Base-by-base conservation (phyloP, 2,113 vertebrate genomes). In the Xiphorhynchus elegans region DNA sequence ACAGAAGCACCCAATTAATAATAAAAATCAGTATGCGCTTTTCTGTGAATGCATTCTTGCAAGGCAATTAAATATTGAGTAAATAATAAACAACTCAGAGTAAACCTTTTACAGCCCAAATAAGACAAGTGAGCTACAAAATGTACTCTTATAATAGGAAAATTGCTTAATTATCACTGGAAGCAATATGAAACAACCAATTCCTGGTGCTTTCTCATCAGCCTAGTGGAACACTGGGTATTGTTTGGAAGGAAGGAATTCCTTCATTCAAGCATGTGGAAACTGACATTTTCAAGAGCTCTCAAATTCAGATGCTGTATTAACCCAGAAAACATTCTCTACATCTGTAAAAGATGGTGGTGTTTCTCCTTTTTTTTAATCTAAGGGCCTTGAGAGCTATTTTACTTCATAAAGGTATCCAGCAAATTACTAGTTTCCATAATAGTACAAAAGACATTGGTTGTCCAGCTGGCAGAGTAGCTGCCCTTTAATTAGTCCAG, bases 61-160 rank as follows among this genome's bases (percentile, higher is more conserved):
- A 5, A 3, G 13, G 46, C 49, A 95, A 97, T 93, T 83, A 90
- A 74, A 29, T 96, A 94, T 95, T 92, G 92, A 95, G 83, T 91
- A 97, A 97, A 95, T 91, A 95, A 97, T 93, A 90, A 95, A 92
- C 62, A 88, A 69, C 82, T 95, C 94, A 74, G 87, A 60, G 84
- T 47, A 98, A 98, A 96, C 2, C 31, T 96, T 96, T 96, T 95
- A 92, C 40, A 87, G 85, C 74, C 49, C 76, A 92, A 92, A 93
- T 94, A 96, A 96, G 92, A 96, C 66, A 92, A 95, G 39, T 62
- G 96, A 95, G 70, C 88, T 95, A 92, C 26, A 72, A 89, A 95
- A 75, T 40, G 13, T 59, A 84, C 56, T 59, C 60, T 74, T 75
- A 46, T 23, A 63, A 80, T 13, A 70, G 44, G 52, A 44, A 75